A percentile compares a stretch with the other conserved stretches of the same genome.
Conservation (phyloP, 2,113 vertebrate species). For the Meles meles region DNA sequence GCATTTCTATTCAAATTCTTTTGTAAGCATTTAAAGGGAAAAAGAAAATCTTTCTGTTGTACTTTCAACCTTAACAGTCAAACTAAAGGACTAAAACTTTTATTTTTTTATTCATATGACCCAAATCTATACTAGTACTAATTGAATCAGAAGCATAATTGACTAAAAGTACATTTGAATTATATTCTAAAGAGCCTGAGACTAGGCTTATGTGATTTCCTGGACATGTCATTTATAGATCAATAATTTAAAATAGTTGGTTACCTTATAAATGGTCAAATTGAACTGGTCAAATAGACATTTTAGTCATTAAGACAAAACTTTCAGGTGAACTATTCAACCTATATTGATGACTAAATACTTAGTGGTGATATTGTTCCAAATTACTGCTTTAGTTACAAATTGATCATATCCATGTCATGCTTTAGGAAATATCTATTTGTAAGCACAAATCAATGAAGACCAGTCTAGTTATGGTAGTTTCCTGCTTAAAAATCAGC, state of each 20-base stretch:
- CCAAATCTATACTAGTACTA: background rate
- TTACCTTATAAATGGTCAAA: constrained; percentile 38
- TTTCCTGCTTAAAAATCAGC: background rate
- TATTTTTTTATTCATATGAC: background rate
- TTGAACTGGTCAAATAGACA: background rate
- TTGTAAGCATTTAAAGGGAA: background rate
- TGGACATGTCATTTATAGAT: constrained; percentile 3
- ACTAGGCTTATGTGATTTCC: background rate
- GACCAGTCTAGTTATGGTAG: background rate
- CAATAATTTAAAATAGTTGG: constrained; percentile 32
- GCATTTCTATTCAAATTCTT: background rate
- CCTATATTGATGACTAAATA: background rate
- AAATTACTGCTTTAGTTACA: constrained; percentile 17
- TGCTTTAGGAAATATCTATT: background rate
- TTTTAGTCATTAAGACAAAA: constrained; percentile 42
- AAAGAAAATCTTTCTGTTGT: background rate
- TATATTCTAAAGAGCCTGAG: background rate
- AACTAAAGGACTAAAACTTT: background rate
- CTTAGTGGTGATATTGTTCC: background rate
- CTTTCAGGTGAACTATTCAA: constrained; percentile 25
- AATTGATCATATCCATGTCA: background rate
- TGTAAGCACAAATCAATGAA: background rate
- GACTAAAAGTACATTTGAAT: background rate
- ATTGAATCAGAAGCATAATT: background rate
- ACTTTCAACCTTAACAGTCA: constrained; percentile 17